Evolutionary conservation across 1,140 invertebrate species (phyloP), one percentile per base, ranked within the genome.

Genomic region (Sarcophaga peregrina): DNA sequence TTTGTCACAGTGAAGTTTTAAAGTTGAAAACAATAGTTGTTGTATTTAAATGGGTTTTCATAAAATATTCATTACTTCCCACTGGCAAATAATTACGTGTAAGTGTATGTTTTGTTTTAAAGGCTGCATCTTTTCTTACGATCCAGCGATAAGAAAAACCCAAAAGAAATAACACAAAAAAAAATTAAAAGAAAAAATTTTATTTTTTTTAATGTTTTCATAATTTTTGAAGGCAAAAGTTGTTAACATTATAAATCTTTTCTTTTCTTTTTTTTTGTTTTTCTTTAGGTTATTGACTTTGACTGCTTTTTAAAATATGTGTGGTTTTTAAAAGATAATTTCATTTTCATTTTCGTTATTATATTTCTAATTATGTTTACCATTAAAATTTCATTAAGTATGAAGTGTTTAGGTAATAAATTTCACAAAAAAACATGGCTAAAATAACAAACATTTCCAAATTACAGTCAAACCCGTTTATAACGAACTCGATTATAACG

Each of bases 41-140:
- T 37, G 25, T 37, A 37, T 37, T 37, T 37, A 37, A 76, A 37
- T 37, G 25, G 0, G 50, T 78, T 78, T 78, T 50, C 75, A 78
- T 78, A 78, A 78, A 78, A 50, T 52, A 50, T 78, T 50, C 47
- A 78, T 78, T 78, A 78, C 75, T 78, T 78, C 75, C 75, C 75
- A 78, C 75, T 52, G n/a, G 2, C 75, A 78, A 76, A 52, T 50
- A 37, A 37, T 37, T 37, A 37, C 25, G 25, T 37, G 25, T 37
- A 37, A 2, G 25, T 4, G 25, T n/a, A n/a, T 37, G 25, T 68
- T 25, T 17, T 68, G n/a, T 68, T 68, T 25, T 25, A 9, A n/a
- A 68, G 62, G 62, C 62, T 78, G 75, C 75, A 78, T 78, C 75
- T 52, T n/a, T 78, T 78, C 10, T 78, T 50, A 8, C 62, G 75